Conservation (phyloP, 2,888 invertebrate genomes). For the Patella ulyssiponensis region DNA sequence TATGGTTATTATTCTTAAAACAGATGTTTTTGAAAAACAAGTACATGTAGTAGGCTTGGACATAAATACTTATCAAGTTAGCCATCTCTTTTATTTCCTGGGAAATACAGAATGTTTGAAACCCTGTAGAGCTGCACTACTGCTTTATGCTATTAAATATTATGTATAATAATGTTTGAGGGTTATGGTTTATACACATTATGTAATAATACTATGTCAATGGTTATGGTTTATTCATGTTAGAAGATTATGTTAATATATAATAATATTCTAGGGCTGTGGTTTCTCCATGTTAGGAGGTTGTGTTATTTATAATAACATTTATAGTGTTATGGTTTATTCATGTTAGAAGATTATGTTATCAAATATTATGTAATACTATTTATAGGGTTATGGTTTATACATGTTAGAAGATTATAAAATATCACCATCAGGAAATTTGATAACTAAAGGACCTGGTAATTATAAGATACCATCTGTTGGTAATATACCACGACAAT, state of each 20-base stretch:
- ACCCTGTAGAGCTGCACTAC: too few species aligned
- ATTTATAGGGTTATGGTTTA: conserved; percentile 83
- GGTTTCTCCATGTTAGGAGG: conserved; percentile 82
- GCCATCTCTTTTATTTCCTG: too few species aligned
- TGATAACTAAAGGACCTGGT: conserved; percentile 90
- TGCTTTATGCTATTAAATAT: neutral
- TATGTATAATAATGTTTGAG: too few species aligned
- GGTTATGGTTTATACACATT: too few species aligned
- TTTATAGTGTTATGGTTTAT: conserved; percentile 67
- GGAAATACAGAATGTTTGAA: too few species aligned
- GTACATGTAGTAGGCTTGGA: too few species aligned
- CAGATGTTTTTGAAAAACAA: too few species aligned
- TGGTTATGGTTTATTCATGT: conserved; percentile 91
- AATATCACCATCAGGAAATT: conserved; percentile 85
- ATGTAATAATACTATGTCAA: conserved; percentile 37
- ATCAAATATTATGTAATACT: neutral
- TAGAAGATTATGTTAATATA: conserved; percentile 83
- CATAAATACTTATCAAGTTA: too few species aligned
- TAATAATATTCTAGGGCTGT: too few species aligned
- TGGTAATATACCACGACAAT: conserved; percentile 89
- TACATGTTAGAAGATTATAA: conserved; percentile 90
- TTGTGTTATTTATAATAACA: conserved; percentile 68
- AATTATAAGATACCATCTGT: conserved; percentile 95
- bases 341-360: too few species aligned
- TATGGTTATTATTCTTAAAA: too few species aligned